Percentiles rank a stretch among this genome's conserved stretches.
phyloP scores from a whole-genome alignment of 1,140 invertebrate species.

The Danaus melanippus region DNA sequence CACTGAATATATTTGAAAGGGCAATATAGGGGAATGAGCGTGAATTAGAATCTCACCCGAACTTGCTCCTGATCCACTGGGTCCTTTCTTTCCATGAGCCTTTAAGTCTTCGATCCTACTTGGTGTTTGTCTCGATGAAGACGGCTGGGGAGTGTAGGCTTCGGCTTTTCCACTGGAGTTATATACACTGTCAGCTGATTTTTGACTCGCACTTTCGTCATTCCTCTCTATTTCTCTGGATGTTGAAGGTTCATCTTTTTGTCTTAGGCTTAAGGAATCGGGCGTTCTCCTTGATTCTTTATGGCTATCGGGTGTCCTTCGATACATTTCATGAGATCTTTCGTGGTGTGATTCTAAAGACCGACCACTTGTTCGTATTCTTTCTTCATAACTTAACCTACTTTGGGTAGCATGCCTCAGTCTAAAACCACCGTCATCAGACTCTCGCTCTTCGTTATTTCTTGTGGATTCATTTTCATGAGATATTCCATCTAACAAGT shows the following conservation, averaged over 20 bases:
- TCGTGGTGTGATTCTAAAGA: conserved; percentile 52
- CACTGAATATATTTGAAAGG: conserved; percentile 3
- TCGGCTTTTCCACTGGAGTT: conserved; percentile 58
- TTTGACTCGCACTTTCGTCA: conserved; percentile 62
- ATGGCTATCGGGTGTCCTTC: conserved; percentile 55
- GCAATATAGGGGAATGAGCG: conserved; percentile 4
- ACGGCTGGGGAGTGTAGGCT: conserved; percentile 47
- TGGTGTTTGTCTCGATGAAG: conserved; percentile 60
- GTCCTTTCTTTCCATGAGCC: conserved; percentile 53
- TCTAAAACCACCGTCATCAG: conserved; percentile 74
- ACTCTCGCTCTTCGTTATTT: conserved; percentile 68
- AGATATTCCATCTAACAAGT: conserved; percentile 67
- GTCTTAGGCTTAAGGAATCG: conserved; percentile 47
- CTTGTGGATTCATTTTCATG: conserved; percentile 38
- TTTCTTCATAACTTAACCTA: conserved; percentile 60
- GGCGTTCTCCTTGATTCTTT: conserved; percentile 48
- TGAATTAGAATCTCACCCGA: conserved; percentile 38
- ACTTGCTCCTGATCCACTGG: conserved; percentile 57
- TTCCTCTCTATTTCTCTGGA: conserved; percentile 43
- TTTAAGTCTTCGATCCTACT: conserved; percentile 66
- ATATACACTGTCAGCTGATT: conserved; percentile 61
- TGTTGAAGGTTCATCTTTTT: conserved; percentile 45
- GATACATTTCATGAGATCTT: conserved; percentile 48
- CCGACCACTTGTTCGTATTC: conserved; percentile 55
- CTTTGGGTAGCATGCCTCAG: conserved; percentile 55